Evolutionary conservation across 2,888 invertebrate species (phyloP), one percentile per base, ranked within the genome.

Genomic region (Ophion ventricosus): DNA sequence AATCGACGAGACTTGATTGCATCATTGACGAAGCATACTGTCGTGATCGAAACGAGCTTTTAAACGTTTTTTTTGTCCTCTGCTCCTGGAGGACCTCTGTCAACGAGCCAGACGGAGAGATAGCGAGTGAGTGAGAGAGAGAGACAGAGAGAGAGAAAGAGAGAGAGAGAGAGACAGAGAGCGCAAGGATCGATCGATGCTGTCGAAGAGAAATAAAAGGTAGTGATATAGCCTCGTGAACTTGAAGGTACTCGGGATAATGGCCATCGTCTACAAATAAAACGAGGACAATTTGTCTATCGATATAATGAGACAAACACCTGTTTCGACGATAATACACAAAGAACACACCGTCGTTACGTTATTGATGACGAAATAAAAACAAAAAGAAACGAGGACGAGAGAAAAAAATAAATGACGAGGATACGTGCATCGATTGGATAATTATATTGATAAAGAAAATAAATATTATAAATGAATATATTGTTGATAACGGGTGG

Each of bases 201-300:
- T 74, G 81, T 59, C 54, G 79, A 79, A 70, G 35, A 74, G 61
- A 73, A 73, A 75, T 83, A 82, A 73, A 80, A 40, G 49, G n/a
- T 26, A 56, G 43, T 43, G 74, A 63, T 23, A 70, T 64, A 72
- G 26, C 40, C 23, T 78, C 78, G 69, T 78, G 59, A 75, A 78
- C 81, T 69, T 66, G 75, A 75, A 59, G 70, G 64, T 59, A 72
- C 72, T 56, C 61, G 70, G 75, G 64, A 82, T 75, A 79, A 81
- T 61, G 64, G 75, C 56, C 56, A 29, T 49, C 76, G 59, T 61
- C 73, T 73, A 78, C 74, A 63, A 78, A 76, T 76, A 76, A n/a
- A n/a, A 73, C 20, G 66, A 72, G 66, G n/a, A 49, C 25, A 67
- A 66, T 77, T 82, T 43, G 66, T 66, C 72, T 54, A 26, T n/a